phyloP scores from a whole-genome alignment of 2,797 vertebrate species.

The Sardinella longiceps region DNA sequence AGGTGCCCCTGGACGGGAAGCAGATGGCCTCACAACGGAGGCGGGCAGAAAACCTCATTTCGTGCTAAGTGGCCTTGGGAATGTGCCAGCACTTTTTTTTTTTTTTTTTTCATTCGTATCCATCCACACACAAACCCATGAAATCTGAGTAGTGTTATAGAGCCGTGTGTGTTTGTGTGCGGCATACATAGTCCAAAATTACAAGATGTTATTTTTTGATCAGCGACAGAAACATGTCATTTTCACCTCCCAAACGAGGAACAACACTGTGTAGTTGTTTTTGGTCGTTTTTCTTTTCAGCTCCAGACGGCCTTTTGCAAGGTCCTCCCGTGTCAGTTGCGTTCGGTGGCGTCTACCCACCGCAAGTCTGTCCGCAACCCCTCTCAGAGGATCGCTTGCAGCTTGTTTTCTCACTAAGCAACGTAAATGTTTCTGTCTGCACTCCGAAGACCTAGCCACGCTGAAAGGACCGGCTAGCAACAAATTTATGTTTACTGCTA shows the following conservation, averaged over 20 bases:
- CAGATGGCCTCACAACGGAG: neutral
- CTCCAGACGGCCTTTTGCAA: neutral
- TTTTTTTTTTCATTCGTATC: neutral
- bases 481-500: conserved; percentile 70
- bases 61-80: neutral
- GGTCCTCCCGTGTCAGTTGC: neutral
- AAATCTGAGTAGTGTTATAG: neutral
- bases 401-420: conserved; percentile 47
- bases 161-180: neutral
- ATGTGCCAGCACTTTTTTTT: neutral
- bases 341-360: neutral
- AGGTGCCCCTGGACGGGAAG: conserved; percentile 2
- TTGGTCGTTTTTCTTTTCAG: neutral
- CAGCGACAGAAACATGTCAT: conserved; percentile 16
- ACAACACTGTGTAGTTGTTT: neutral
- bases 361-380: neutral
- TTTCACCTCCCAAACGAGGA: neutral
- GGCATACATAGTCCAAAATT: neutral
- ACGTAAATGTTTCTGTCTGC: conserved; percentile 48
- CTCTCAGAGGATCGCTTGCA: neutral
- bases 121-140: neutral
- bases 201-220: neutral
- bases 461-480: conserved; percentile 55
- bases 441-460: conserved; percentile 29
- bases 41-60: neutral